Evolutionary conservation across 2,888 invertebrate genomes (phyloP).

Genomic region (Lasioglossum oenotherae): DNA sequence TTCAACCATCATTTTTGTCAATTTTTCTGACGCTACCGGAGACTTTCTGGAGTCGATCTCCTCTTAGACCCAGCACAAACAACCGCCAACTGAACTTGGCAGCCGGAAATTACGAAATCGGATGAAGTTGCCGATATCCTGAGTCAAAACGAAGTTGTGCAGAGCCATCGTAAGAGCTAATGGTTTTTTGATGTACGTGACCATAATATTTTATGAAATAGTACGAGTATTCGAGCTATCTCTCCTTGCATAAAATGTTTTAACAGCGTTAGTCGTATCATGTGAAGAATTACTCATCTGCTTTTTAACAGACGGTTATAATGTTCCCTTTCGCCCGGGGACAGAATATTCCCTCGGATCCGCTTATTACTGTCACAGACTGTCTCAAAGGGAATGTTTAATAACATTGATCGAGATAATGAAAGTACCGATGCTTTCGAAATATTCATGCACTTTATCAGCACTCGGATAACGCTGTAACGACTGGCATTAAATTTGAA

Average conservation of each 20-base stretch:
- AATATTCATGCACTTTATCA: background rate
- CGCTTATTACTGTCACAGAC: slow-evolving; percentile 10
- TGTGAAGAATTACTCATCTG: no score
- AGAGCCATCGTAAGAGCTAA: background rate
- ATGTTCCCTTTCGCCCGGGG: background rate
- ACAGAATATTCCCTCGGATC: background rate
- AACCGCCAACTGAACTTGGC: background rate
- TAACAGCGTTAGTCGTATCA: no score
- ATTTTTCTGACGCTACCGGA: background rate
- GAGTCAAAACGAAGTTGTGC: background rate
- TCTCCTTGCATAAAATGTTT: background rate
- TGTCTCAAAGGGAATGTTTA: background rate
- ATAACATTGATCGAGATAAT: background rate
- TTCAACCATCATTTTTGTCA: background rate
- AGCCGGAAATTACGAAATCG: slow-evolving; percentile 7
- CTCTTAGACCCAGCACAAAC: background rate
- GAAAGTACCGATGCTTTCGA: background rate
- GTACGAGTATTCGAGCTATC: background rate
- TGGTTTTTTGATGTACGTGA: background rate
- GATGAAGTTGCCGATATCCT: background rate
- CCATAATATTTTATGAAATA: background rate
- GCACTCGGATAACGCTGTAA: slow-evolving; percentile 7
- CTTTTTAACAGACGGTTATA: no score
- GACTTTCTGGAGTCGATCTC: background rate
- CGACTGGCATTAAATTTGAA: slow-evolving; percentile 17